phyloP scores from a whole-genome alignment of 64 coral and sea anemone species.

The Dendronephthya gigantea region DNA sequence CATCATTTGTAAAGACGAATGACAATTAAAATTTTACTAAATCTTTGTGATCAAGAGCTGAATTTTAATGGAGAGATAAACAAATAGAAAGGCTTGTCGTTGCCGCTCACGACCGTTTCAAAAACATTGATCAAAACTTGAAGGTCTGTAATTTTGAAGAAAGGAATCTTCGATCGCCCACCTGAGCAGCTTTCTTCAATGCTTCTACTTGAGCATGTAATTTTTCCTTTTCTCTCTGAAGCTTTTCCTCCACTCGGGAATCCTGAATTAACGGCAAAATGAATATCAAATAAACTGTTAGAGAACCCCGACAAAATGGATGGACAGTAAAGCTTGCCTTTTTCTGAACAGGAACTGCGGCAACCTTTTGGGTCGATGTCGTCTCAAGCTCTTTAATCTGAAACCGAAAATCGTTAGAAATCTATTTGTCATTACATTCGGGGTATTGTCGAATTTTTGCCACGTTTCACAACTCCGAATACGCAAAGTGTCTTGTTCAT shows the following conservation, averaged over 20 bases:
- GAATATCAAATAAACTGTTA: background rate
- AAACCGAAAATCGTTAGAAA: background rate
- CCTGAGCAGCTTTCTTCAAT: conserved; percentile 84
- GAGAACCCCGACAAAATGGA: background rate
- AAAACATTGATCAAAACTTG: too few relatives aligned
- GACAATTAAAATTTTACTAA: too few relatives aligned
- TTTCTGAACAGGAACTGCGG: conserved; percentile 33
- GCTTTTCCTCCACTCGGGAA: conserved; percentile 60
- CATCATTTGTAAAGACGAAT: too few relatives aligned
- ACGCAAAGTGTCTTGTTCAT: too few relatives aligned
- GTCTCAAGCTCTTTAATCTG: conserved; percentile 96
- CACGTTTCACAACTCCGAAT: too few relatives aligned
- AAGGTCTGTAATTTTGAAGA: too few relatives aligned
- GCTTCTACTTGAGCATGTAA: conserved; percentile 78
- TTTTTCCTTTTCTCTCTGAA: conserved; percentile 80
- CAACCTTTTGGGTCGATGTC: conserved; percentile 40
- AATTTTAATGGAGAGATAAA: too few relatives aligned
- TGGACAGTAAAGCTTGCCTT: conserved; percentile 20
- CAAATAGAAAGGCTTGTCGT: too few relatives aligned
- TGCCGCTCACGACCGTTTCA: background rate
- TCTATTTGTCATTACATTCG: too few relatives aligned
- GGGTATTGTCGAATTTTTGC: too few relatives aligned
- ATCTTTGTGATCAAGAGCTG: too few relatives aligned
- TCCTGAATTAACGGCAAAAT: conserved; percentile 33
- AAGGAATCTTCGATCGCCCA: too few relatives aligned